Conservation (phyloP, 2,888 invertebrate genomes). For the Lasioglossum villosulum region DNA sequence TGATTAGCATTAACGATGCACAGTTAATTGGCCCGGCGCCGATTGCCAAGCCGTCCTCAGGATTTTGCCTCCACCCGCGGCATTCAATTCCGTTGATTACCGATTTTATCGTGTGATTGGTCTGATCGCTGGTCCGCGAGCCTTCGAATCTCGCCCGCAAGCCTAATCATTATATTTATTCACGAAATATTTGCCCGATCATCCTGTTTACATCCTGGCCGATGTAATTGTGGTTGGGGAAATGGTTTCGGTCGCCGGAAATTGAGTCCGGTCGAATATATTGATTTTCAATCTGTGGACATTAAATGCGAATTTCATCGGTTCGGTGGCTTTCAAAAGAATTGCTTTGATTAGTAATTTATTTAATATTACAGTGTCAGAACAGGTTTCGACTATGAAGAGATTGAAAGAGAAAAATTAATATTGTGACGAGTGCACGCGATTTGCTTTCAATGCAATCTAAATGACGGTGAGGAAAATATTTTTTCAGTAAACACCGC, state of each 20-base stretch:
- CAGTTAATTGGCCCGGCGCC: constrained; percentile 37
- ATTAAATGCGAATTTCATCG: neutral
- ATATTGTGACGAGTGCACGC: too few relatives aligned
- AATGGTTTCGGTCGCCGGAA: neutral
- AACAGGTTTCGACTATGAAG: neutral
- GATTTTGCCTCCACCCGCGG: constrained; percentile 2
- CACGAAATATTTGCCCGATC: neutral
- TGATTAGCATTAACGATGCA: constrained; percentile 40
- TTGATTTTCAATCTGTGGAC: neutral
- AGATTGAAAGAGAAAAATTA: neutral
- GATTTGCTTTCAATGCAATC: too few relatives aligned
- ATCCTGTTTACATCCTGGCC: neutral
- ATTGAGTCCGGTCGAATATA: neutral
- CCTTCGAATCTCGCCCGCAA: neutral
- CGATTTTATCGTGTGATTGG: constrained; percentile 11
- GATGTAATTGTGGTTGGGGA: neutral
- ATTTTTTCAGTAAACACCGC: neutral
- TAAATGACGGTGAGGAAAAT: neutral
- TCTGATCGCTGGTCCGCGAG: neutral
- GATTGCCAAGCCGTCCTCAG: constrained; percentile 16
- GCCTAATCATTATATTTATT: neutral
- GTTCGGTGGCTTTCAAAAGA: neutral
- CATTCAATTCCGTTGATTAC: neutral
- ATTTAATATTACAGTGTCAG: neutral
- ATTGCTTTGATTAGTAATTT: neutral